Evolutionary conservation across 1,140 invertebrate species (phyloP).

Genomic region (Aradophagus sp.): DNA sequence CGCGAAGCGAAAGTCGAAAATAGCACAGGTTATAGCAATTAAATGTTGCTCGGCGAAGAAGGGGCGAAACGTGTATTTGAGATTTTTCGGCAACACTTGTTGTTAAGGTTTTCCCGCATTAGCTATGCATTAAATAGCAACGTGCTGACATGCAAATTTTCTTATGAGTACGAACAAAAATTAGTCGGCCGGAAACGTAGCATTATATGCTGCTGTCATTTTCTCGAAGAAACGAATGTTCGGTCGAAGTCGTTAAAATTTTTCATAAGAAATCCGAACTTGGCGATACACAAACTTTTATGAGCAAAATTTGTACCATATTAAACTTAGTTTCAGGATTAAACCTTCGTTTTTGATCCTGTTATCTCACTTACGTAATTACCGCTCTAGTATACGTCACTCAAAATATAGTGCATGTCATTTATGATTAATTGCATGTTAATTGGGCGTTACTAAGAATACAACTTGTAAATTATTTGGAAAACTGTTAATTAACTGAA

Average conservation of each 20-base stretch:
- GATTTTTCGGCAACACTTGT: too few species aligned
- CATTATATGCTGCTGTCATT: constrained; percentile 6
- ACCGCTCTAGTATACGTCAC: constrained; percentile 41
- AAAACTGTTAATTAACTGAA: too few species aligned
- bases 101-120: too few species aligned
- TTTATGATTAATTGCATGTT: constrained; percentile 49
- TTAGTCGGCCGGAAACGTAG: constrained; percentile 27
- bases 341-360: constrained; percentile 48
- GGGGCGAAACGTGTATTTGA: too few species aligned
- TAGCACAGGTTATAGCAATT: too few species aligned
- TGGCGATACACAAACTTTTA: constrained; percentile 30
- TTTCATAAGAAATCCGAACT: too few species aligned
- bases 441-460: constrained; percentile 33
- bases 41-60: too few species aligned
- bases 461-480: constrained; percentile 20
- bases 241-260: too few species aligned
- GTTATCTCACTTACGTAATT: constrained; percentile 53
- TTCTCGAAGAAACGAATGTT: too few species aligned
- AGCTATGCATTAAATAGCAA: constrained; percentile 22
- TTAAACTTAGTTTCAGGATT: constrained; percentile 44
- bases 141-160: constrained; percentile 19
- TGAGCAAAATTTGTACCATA: constrained; percentile 30
- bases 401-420: constrained; percentile 49
- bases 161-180: constrained; percentile 19
- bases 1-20: too few species aligned